A percentile compares a stretch with the other conserved stretches of the same genome.
Conservation (phyloP, 1,140 invertebrate species). For the Drosophila lacteicornis region DNA sequence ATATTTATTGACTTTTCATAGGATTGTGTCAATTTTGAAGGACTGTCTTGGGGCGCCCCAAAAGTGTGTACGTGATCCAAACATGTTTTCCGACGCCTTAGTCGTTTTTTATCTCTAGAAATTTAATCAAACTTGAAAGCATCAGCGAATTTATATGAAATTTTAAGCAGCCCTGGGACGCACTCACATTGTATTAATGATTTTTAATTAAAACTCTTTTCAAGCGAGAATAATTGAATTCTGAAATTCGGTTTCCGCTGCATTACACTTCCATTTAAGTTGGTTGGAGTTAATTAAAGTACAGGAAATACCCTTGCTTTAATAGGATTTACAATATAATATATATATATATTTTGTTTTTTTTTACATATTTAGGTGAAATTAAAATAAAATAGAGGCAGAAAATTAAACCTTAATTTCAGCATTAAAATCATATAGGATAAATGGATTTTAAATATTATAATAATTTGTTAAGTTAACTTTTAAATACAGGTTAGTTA, state of each 20-base stretch:
- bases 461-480: too few species aligned
- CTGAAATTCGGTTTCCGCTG: constrained; percentile 9
- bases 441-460: too few species aligned
- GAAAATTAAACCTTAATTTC: too few species aligned
- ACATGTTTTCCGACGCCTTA: constrained; percentile 29
- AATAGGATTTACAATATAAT: too few species aligned
- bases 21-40: constrained; percentile 7
- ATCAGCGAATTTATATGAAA: constrained; percentile 3
- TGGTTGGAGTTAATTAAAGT: not conserved
- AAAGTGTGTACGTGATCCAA: constrained; percentile 46
- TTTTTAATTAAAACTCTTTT: constrained; percentile 47
- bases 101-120: constrained; percentile 5
- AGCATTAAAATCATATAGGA: too few species aligned
- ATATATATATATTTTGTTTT: too few species aligned
- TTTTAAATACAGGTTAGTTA: too few species aligned
- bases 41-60: constrained; percentile 15
- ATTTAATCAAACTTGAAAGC: constrained; percentile 55
- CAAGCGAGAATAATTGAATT: constrained; percentile 26
- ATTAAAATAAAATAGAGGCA: too few species aligned
- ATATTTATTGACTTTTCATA: constrained; percentile 50
- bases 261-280: constrained; percentile 4
- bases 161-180: constrained; percentile 3
- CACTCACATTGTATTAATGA: constrained; percentile 10
- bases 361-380: too few species aligned
- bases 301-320: constrained; percentile 3